These are phyloP conservation scores for Melanocharis versteri DNA, from an alignment of 2,113 vertebrate species.

Conservation along the genomic window DNA sequence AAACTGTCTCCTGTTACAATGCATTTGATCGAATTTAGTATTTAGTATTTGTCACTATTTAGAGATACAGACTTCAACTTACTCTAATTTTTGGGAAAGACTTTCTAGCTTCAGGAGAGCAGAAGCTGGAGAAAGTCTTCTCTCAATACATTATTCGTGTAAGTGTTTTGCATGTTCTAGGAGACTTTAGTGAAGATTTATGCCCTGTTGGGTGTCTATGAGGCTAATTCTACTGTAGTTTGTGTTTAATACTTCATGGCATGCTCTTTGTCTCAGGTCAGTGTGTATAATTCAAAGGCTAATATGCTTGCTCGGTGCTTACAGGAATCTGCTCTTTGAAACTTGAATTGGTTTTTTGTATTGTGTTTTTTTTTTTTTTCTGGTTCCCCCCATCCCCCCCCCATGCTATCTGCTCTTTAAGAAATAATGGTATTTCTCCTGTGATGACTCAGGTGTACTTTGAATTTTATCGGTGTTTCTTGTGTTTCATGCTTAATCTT, in stretches of 20 bases:
- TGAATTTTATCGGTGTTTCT: not conserved
- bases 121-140: not conserved
- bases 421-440: constrained; percentile 27
- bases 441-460: not conserved
- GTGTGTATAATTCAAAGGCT: not conserved
- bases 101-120: not conserved
- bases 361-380: not conserved
- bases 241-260: not conserved
- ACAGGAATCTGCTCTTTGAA: constrained; percentile 7
- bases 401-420: not conserved
- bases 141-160: not conserved
- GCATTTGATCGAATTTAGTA: not conserved
- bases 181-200: not conserved
- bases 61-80: not conserved
- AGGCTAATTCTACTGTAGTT: not conserved
- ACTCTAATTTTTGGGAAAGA: not conserved
- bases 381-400: accelerated
- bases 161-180: not conserved
- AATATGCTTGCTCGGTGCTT: not conserved
- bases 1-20: not conserved
- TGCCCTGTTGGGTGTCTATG: not conserved
- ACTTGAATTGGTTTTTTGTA: not conserved
- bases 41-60: not conserved
- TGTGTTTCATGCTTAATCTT: constrained; percentile 35
- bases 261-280: not conserved